A percentile compares a stretch with the other conserved stretches of the same genome.
Conservation (phyloP, 2,888 invertebrate genomes). For the Chymomyza caudatula region DNA sequence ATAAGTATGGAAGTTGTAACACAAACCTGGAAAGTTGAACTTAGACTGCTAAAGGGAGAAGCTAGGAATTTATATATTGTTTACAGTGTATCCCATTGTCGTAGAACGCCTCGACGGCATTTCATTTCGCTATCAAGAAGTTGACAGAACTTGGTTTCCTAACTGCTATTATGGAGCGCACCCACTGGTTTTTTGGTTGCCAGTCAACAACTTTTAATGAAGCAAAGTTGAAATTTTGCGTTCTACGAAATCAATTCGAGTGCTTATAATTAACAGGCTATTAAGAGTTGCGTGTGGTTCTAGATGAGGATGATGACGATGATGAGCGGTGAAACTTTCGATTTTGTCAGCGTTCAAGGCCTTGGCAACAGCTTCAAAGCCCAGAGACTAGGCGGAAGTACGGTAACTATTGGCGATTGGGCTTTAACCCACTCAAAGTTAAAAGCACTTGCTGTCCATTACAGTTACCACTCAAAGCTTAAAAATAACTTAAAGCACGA, state of each 20-base stretch:
- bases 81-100: no score
- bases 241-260: neutral
- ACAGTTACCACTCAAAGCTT: constrained; percentile 30
- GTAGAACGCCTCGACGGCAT: no score
- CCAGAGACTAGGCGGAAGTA: constrained; percentile 28
- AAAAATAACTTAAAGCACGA: neutral
- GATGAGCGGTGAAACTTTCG: no score
- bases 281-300: neutral
- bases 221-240: neutral
- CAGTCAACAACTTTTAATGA: neutral
- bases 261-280: neutral
- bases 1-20: no score
- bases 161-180: neutral
- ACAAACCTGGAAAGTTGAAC: no score
- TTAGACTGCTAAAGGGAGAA: no score
- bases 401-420: neutral
- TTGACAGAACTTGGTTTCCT: neutral
- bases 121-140: no score
- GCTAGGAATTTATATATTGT: no score
- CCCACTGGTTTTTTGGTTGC: neutral
- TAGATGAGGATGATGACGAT: neutral
- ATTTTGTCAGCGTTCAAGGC: neutral
- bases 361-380: neutral
- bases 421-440: constrained; percentile 14
- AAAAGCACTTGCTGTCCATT: constrained; percentile 30